phyloP scores from a whole-genome alignment of 2,113 vertebrate species.

The Psephotus haematonotus region DNA sequence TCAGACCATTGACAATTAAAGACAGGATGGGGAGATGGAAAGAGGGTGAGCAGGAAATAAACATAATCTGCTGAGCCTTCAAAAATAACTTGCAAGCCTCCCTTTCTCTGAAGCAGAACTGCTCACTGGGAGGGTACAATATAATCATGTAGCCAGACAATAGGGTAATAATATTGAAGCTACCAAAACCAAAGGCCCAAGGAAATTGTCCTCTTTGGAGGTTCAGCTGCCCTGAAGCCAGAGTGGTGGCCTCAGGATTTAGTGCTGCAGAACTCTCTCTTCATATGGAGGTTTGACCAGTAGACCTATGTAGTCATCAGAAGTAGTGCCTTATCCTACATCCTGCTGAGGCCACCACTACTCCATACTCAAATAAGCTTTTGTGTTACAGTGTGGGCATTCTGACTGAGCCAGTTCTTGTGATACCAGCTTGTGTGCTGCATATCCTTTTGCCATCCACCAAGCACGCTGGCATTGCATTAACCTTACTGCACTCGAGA shows the following conservation, averaged over 20 bases:
- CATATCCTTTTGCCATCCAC: neutral
- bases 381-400: neutral
- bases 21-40: neutral
- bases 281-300: rapidly evolving
- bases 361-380: neutral
- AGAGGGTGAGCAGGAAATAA: neutral
- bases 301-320: rapidly evolving
- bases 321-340: rapidly evolving
- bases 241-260: neutral
- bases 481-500: neutral
- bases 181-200: neutral
- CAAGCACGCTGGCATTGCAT: rapidly evolving
- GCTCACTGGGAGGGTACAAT: neutral
- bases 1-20: neutral
- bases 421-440: neutral
- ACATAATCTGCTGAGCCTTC: neutral
- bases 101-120: neutral
- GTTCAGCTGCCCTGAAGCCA: neutral
- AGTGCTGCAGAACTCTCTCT: neutral
- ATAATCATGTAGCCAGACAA: neutral
- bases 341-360: neutral
- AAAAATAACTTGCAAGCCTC: neutral
- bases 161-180: neutral
- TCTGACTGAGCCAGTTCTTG: neutral
- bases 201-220: neutral